phyloP scores from a whole-genome alignment of 1,140 invertebrate genomes.

The Neodiprion pinetum region DNA sequence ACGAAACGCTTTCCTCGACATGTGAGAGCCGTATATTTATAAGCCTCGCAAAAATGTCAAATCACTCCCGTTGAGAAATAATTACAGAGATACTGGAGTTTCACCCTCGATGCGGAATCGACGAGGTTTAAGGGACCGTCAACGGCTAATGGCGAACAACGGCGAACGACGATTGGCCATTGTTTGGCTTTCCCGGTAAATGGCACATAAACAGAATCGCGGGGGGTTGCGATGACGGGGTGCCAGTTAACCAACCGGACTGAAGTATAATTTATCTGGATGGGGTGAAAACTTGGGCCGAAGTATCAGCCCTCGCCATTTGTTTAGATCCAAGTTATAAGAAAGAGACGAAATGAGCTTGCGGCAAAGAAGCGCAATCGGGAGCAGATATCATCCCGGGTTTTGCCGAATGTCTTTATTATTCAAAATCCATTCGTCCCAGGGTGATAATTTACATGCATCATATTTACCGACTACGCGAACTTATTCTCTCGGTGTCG shows the following conservation, averaged over 20 bases:
- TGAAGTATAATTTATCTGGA: conserved; percentile 45
- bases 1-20: no score
- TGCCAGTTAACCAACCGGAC: conserved; percentile 41
- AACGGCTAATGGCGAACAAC: conserved; percentile 8
- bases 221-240: conserved; percentile 17
- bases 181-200: conserved; percentile 42
- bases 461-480: background rate
- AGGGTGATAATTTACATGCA: background rate
- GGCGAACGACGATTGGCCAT: background rate
- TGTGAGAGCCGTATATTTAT: no score
- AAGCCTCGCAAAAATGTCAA: no score
- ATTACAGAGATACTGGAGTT: no score
- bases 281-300: background rate
- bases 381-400: background rate
- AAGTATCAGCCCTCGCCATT: background rate
- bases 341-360: background rate
- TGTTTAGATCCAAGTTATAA: background rate
- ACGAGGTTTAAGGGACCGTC: no score
- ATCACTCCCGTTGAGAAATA: no score
- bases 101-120: no score
- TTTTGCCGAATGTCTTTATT: background rate
- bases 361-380: background rate
- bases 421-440: background rate
- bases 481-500: background rate
- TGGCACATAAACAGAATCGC: conserved; percentile 40